Base-by-base conservation (phyloP, 35 echinoderm and acorn worm genomes). In the Lytechinus pictus region DNA sequence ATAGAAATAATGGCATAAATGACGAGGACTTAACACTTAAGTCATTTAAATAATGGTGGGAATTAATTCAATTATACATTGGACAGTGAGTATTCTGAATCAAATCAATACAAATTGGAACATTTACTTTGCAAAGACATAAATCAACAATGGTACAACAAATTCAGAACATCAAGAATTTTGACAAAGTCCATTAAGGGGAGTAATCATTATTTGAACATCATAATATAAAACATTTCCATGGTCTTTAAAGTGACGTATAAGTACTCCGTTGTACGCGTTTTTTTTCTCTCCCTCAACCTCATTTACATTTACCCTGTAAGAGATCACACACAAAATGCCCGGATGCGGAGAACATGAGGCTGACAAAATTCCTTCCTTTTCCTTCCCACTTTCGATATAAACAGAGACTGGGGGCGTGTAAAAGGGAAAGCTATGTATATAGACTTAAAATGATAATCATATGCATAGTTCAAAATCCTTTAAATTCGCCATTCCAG, bases 301-400 rank as follows among this genome's bases (percentile, higher is more conserved):
- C 92, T 93, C 24, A 93, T 54, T 93, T 93, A 93, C 52, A 27
- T 93, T 90, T 93, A 93, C 92, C 92, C 92, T 93, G 92, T 93
- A 93, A 33, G 57, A 93, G 92, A 54, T 93, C 92, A 93, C 92
- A 93, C 92, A 93, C 92, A 93, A 54, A 90, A 90, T 90, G 88
- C 88, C 88, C 88, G 88, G 88, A 90, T 90, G 88, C 52, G 66
- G 66, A 79, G 66, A 79, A 79, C 21, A 79, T n/a, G 66, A 79
- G 66, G 66, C 66, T 16, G 4, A 79, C 16, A 6, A 79, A 79
- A 24, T 7, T 24, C 19, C 0, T 79, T 79, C 19, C 66, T 24
- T 79, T 24, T 24, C 0, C 16, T 16, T 60, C 21, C 66, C 21
- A n/a, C 66, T 44, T 44, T 44, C 21, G 66, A 14, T 58, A 79